Conservation (phyloP, 2,113 vertebrate genomes). For the Junco hyemalis region DNA sequence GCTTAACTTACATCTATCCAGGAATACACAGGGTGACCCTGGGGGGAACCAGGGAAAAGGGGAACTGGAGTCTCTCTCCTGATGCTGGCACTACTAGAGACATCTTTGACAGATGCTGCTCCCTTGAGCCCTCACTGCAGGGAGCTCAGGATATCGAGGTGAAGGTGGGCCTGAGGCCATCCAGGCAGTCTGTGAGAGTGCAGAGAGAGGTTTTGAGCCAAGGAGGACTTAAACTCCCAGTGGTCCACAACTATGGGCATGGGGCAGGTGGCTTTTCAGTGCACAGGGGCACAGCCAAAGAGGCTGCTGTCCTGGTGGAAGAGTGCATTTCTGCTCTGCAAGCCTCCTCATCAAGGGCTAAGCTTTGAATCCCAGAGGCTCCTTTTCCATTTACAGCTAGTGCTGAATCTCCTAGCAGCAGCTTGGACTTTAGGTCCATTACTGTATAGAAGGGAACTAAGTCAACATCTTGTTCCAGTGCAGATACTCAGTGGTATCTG, state of each 20-base stretch:
- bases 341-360: slow-evolving; percentile 18
- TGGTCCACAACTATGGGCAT: slow-evolving; percentile 94
- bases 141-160: slow-evolving; percentile 61
- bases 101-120: slow-evolving; percentile 82
- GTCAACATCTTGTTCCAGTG: background rate
- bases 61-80: slow-evolving; percentile 76
- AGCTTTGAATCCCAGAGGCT: slow-evolving; percentile 62
- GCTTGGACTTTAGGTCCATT: background rate
- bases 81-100: slow-evolving; percentile 67
- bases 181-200: slow-evolving; percentile 75
- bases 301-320: slow-evolving; percentile 77
- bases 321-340: slow-evolving; percentile 67
- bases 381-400: background rate
- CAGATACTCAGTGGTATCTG: background rate
- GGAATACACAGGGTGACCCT: slow-evolving; percentile 77
- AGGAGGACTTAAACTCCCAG: slow-evolving; percentile 52
- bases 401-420: background rate
- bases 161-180: slow-evolving; percentile 87
- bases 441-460: background rate
- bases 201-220: slow-evolving; percentile 76
- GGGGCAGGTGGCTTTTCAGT: slow-evolving; percentile 82
- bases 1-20: slow-evolving; percentile 87
- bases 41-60: slow-evolving; percentile 85
- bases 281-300: slow-evolving; percentile 86
- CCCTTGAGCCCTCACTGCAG: slow-evolving; percentile 83